phyloP scores from a whole-genome alignment of 92 coral and sea anemone genomes.

The Muricea muricata region DNA sequence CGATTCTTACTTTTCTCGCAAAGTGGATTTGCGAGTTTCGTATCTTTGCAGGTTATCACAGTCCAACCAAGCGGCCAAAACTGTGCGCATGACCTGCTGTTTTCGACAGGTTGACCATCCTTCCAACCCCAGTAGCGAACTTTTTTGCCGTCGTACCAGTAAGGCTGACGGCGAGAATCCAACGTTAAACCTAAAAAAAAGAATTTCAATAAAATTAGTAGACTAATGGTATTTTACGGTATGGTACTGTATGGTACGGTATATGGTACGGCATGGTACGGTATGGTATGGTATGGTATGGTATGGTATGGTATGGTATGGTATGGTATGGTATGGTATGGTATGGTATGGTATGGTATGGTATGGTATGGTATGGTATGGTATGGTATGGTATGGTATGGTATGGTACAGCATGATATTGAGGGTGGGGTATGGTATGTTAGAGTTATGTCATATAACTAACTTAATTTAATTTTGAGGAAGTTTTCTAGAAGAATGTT shows the following conservation, averaged over 20 bases:
- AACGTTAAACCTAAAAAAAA: neutral
- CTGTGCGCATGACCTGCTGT: neutral
- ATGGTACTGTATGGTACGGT: neutral
- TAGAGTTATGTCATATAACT: too few relatives aligned
- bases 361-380: neutral
- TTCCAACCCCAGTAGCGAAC: neutral
- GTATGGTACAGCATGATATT: neutral
- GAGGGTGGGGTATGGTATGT: too few relatives aligned
- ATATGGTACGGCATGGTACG: too few relatives aligned
- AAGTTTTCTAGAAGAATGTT: too few relatives aligned
- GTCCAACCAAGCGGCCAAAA: neutral
- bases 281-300: too few relatives aligned
- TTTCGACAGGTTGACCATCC: neutral
- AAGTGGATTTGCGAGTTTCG: neutral
- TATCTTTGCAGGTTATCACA: neutral
- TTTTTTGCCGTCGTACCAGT: constrained; percentile 3
- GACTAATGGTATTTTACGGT: too few relatives aligned
- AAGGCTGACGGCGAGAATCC: constrained; percentile 2
- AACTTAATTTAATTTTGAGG: too few relatives aligned
- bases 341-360: neutral
- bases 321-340: neutral
- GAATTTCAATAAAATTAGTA: neutral
- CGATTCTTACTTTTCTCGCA: neutral
- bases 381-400: neutral
- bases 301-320: neutral